A percentile compares a stretch with the other conserved stretches of the same genome.
phyloP scores from a whole-genome alignment of 2,888 invertebrate genomes.

The Frankliniella intonsa region DNA sequence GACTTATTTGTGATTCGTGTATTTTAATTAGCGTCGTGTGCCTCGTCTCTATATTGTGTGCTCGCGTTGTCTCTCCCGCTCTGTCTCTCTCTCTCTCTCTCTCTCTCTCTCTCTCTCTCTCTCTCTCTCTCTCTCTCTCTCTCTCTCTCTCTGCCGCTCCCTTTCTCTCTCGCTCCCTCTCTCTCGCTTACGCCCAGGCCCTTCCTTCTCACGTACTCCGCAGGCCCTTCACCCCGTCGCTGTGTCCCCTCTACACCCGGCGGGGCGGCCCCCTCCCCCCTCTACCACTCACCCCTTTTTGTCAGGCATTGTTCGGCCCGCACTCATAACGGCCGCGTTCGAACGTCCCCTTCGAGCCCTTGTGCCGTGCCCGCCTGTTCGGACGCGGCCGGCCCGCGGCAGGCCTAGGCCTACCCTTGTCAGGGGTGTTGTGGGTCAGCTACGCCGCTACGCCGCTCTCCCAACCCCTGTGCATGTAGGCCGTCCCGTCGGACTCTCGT shows the following conservation, averaged over 20 bases:
- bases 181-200: too few species aligned
- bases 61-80: background rate
- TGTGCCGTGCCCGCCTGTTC: background rate
- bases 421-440: too few species aligned
- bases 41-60: too few species aligned
- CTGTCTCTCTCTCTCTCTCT: background rate
- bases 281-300: background rate
- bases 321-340: background rate
- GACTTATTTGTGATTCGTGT: too few species aligned
- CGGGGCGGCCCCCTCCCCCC: background rate
- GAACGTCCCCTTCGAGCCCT: background rate
- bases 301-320: background rate
- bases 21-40: too few species aligned
- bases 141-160: background rate
- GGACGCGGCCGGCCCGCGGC: background rate
- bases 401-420: too few species aligned
- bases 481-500: background rate
- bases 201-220: background rate
- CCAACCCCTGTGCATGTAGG: background rate
- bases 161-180: background rate
- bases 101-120: background rate
- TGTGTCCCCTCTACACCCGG: background rate
- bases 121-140: background rate
- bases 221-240: background rate
- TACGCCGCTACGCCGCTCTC: too few species aligned